Percentiles rank a stretch among this genome's conserved stretches.
Conservation (phyloP, 2,888 invertebrate species). For the Habroteleia sp. region DNA sequence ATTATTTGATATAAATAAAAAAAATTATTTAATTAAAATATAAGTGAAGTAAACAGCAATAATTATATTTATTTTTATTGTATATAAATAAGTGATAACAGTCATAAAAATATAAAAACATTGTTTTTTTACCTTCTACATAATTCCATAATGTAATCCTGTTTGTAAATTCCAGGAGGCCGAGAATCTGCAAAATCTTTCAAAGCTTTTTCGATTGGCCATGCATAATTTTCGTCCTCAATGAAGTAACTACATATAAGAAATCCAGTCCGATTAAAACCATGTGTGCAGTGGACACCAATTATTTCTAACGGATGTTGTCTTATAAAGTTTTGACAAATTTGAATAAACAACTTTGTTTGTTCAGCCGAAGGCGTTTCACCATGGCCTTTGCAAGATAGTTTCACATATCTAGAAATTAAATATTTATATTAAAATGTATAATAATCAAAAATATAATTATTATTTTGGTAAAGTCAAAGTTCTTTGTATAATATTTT, state of each 20-base stretch:
- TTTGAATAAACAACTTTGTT: slow-evolving; percentile 86
- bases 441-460: no score
- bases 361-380: slow-evolving; percentile 95
- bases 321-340: slow-evolving; percentile 88
- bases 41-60: no score
- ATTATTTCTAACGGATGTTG: slow-evolving; percentile 88
- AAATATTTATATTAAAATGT: no score
- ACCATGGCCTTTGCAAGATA: slow-evolving; percentile 95
- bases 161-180: slow-evolving; percentile 98
- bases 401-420: slow-evolving; percentile 87
- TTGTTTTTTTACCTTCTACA: slow-evolving; percentile 82
- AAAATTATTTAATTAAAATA: no score
- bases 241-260: slow-evolving; percentile 95
- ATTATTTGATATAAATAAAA: no score
- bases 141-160: slow-evolving; percentile 95
- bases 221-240: slow-evolving; percentile 90
- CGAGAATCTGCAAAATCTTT: slow-evolving; percentile 89
- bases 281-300: slow-evolving; percentile 97
- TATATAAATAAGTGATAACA: background rate
- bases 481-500: no score
- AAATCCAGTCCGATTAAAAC: slow-evolving; percentile 99
- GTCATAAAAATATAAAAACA: background rate
- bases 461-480: no score
- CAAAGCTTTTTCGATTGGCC: slow-evolving; percentile 92
- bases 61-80: slow-evolving; percentile 1